phyloP scores from a whole-genome alignment of 2,797 vertebrate genomes.

The Pipistrellus nathusii region DNA sequence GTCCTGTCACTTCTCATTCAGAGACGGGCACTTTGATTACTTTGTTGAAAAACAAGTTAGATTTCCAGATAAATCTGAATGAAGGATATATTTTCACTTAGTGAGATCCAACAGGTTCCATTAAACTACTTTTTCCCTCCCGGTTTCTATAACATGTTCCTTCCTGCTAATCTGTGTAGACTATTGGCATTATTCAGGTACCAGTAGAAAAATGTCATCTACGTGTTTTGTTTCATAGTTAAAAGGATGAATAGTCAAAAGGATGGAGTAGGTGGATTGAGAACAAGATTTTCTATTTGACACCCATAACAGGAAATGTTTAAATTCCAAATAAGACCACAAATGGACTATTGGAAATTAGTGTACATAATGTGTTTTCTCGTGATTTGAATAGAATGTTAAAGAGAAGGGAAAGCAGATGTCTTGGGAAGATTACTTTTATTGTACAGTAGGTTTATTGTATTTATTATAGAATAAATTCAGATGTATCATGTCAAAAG shows the following conservation, averaged over 20 bases:
- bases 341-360: slow-evolving; percentile 71
- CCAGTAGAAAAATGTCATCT: slow-evolving; percentile 28
- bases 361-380: slow-evolving; percentile 66
- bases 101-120: slow-evolving; percentile 1
- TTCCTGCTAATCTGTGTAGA: slow-evolving; percentile 58
- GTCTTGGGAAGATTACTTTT: slow-evolving; percentile 40
- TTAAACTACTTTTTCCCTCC: slow-evolving; percentile 55
- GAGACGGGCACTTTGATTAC: slow-evolving; percentile 71
- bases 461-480: slow-evolving; percentile 65
- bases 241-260: slow-evolving; percentile 69
- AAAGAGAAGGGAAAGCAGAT: slow-evolving; percentile 62
- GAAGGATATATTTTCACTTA: slow-evolving; percentile 53
- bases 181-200: slow-evolving; percentile 41
- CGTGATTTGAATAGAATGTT: slow-evolving; percentile 69
- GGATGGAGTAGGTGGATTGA: slow-evolving; percentile 45
- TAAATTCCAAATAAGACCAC: slow-evolving; percentile 71
- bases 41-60: slow-evolving; percentile 71
- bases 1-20: slow-evolving; percentile 78
- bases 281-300: slow-evolving; percentile 67
- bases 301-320: slow-evolving; percentile 61
- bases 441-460: slow-evolving; percentile 38
- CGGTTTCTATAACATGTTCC: slow-evolving; percentile 38
- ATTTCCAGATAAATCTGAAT: slow-evolving; percentile 69
- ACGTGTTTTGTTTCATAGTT: slow-evolving; percentile 66
- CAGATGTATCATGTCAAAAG: slow-evolving; percentile 44